Evolutionary conservation across 1,140 invertebrate species (phyloP), one percentile per base, ranked within the genome.

Genomic region (Magallana gigas): DNA sequence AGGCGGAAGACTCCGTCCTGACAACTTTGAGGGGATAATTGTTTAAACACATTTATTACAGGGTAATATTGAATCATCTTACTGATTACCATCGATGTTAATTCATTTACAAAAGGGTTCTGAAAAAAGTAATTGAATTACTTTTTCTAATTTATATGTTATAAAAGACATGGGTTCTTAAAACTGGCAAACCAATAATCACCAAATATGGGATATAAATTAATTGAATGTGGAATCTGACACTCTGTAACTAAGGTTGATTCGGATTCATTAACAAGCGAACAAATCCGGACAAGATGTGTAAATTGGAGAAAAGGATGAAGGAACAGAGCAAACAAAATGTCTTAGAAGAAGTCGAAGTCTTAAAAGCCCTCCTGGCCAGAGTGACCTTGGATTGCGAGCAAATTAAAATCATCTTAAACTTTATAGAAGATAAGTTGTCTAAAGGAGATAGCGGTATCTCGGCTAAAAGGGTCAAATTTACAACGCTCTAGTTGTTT

Each of bases 401-500:
- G 62, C 62, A 68, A 68, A 48, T 48, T 2, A 48, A 48, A 48
- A 48, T 48, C 5, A 48, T 48, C 36, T 18, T 68, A n/a, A 14
- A n/a, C n/a, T 68, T n/a, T 18, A n/a, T 5, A 68, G 18, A 18
- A 68, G 7, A 68, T n/a, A 68, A 23, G 23, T 23, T 23, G 23
- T 23, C 23, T 23, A 23, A 68, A 68, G 62, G 0, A 14, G 62
- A 68, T 68, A 68, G 16, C 62, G 5, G 62, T 68, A 68, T 16
- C 62, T 68, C 62, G 62, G 62, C 62, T 68, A 68, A 68, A 68
- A 68, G 62, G 62, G 62, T 68, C 7, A 68, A 68, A 16, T 68
- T 68, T 68, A 68, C 62, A 68, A n/a, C 62, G 62, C 62, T 68
- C 8, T 68, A n/a, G 62, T 68, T 5, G 23, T 23, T 23, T 23